Percentiles rank a stretch among this genome's conserved stretches.
Conservation (phyloP, 2,797 vertebrate species). For the Pangasius sanitwongsei region DNA sequence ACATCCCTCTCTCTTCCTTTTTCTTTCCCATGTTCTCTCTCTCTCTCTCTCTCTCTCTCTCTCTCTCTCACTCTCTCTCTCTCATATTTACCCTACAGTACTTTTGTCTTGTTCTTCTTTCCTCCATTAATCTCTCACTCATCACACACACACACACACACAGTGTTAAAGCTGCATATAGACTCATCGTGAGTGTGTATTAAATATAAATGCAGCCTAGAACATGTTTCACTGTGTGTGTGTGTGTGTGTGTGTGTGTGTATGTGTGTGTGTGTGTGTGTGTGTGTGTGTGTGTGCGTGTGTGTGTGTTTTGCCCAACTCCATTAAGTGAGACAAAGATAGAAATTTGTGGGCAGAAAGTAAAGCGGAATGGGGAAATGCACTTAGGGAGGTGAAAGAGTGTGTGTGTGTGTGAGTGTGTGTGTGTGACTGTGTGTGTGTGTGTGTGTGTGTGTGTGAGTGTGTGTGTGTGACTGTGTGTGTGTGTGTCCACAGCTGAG, state of each 20-base stretch:
- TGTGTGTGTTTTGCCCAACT: constrained; percentile 21
- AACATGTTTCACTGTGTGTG: constrained; percentile 40
- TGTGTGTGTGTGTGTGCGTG: constrained; percentile 8
- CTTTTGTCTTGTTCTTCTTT: neutral
- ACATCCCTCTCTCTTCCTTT: neutral
- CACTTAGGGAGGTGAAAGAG: constrained; percentile 39
- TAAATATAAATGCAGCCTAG: constrained; percentile 22
- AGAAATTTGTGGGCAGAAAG: constrained; percentile 40
- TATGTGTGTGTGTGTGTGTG: constrained; percentile 4
- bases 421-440: neutral
- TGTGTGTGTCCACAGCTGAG: constrained; percentile 34
- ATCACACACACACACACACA: no score
- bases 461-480: neutral
- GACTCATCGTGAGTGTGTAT: constrained; percentile 3
- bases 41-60: constrained; percentile 9
- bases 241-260: constrained; percentile 15
- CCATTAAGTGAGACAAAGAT: constrained; percentile 40
- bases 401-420: neutral
- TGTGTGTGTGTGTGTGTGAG: neutral
- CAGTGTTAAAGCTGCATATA: constrained; percentile 49
- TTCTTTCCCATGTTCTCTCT: neutral
- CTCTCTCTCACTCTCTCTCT: constrained; percentile 17
- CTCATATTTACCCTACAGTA: neutral
- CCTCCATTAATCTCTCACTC: constrained; percentile 5
- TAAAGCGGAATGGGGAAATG: constrained; percentile 45